These are phyloP conservation scores for Eurypyga helias DNA, from an alignment of 2,113 vertebrate species.

Conservation along the genomic window DNA sequence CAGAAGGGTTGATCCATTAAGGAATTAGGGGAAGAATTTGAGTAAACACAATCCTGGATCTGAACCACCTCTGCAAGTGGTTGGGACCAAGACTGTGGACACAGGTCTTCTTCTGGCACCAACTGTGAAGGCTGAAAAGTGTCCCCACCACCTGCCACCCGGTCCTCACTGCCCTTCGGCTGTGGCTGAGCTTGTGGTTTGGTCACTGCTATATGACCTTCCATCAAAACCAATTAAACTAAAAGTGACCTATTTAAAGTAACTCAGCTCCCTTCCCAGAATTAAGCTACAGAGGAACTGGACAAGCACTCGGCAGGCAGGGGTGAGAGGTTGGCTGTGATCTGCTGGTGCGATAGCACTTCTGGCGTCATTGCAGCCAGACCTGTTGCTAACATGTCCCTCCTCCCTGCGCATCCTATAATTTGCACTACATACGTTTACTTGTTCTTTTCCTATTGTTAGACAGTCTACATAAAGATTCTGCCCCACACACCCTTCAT, in stretches of 20 bases:
- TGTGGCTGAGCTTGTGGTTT: background rate
- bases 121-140: background rate
- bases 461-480: background rate
- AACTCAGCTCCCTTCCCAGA: background rate
- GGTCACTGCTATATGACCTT: conserved; percentile 34
- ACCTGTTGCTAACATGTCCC: background rate
- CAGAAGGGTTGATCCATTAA: background rate
- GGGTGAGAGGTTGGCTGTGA: background rate
- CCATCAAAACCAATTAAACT: conserved; percentile 16
- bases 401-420: background rate
- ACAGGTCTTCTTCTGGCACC: background rate
- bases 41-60: background rate
- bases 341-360: background rate
- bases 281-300: background rate
- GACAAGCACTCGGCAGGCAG: background rate
- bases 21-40: background rate
- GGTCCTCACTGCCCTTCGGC: background rate
- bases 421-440: background rate
- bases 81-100: background rate
- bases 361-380: background rate
- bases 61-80: background rate
- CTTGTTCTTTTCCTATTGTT: background rate
- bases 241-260: background rate
- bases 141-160: conserved; percentile 4
- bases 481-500: background rate